A percentile compares a stretch with the other conserved stretches of the same genome.
These are phyloP conservation scores for Zoanthus gigantus DNA, from an alignment of 92 coral and sea anemone genomes.

Conservation along the genomic window DNA sequence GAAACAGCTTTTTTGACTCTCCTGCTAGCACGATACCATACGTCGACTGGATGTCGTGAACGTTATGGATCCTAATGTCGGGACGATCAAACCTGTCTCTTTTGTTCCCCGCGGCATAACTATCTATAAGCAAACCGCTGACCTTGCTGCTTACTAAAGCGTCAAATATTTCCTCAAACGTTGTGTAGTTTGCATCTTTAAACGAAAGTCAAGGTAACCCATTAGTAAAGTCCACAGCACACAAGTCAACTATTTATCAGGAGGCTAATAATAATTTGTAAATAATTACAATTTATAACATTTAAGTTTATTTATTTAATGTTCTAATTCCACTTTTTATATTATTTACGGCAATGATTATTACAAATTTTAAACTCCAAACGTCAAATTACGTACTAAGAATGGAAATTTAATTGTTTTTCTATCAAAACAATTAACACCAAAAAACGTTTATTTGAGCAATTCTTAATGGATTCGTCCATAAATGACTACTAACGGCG, in stretches of 20 bases:
- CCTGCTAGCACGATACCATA: slow-evolving; percentile 42
- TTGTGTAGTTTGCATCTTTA: slow-evolving; percentile 23
- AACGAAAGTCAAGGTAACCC: not conserved
- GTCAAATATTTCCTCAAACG: slow-evolving; percentile 27
- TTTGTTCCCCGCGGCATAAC: slow-evolving; percentile 36
- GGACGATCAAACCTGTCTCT: not conserved
- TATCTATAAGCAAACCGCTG: slow-evolving; percentile 31
- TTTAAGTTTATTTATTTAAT: no score
- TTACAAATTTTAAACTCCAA: not conserved
- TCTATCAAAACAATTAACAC: no score
- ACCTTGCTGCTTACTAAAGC: slow-evolving; percentile 30
- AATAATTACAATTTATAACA: no score
- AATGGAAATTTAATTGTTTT: no score
- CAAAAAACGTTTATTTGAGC: no score
- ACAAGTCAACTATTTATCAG: no score
- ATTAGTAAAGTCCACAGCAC: no score
- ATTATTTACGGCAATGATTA: no score
- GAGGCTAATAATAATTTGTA: no score
- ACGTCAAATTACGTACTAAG: not conserved
- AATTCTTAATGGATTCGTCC: no score
- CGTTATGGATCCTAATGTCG: slow-evolving; percentile 28
- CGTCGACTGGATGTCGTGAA: slow-evolving; percentile 39
- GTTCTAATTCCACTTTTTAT: no score
- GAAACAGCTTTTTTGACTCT: slow-evolving; percentile 6
- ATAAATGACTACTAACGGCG: no score